Evolutionary conservation across 2,888 invertebrate species (phyloP), one percentile per base, ranked within the genome.

Genomic region (Abscondita cerata): DNA sequence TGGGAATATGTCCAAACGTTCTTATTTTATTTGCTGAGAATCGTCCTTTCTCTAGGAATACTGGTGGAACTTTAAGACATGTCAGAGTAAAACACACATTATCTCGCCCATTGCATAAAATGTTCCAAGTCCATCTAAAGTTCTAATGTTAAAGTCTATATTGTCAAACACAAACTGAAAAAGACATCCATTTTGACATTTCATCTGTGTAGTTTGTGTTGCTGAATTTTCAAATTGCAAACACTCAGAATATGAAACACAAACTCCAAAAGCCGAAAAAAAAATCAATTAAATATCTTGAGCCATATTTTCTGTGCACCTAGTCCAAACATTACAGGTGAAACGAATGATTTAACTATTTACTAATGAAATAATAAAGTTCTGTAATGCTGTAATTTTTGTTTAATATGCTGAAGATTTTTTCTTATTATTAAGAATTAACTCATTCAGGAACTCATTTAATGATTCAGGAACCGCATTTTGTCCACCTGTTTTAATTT

Each of bases 361-460:
- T 47, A 47, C 47, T 12, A 47, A 25, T 25, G 47, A 47, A 25
- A 47, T 47, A 47, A 47, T 47, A 20, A 25, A 47, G 12, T 47
- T 47, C 47, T 47, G 25, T 47, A 47, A n/a, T 47, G 47, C 19
- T 47, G 47, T 44, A 44, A 44, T 44, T 44, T 44, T 44, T 44
- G n/a, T n/a, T 44, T 44, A 4, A 44, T 44, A 44, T 13, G 44
- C 11, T 44, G 44, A 15, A 44, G 20, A 47, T n/a, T n/a, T n/a
- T n/a, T n/a, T n/a, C n/a, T n/a, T n/a, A n/a, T n/a, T n/a, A n/a
- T n/a, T n/a, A n/a, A n/a, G n/a, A n/a, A n/a, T n/a, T n/a, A n/a
- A n/a, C n/a, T n/a, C n/a, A n/a, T n/a, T n/a, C n/a, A n/a, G 47
- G 47, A 47, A 47, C 47, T 47, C 20, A 47, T 47, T 47, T 47